Evolutionary conservation across 2,113 vertebrate genomes (phyloP).

Genomic region (Mirounga angustirostris): DNA sequence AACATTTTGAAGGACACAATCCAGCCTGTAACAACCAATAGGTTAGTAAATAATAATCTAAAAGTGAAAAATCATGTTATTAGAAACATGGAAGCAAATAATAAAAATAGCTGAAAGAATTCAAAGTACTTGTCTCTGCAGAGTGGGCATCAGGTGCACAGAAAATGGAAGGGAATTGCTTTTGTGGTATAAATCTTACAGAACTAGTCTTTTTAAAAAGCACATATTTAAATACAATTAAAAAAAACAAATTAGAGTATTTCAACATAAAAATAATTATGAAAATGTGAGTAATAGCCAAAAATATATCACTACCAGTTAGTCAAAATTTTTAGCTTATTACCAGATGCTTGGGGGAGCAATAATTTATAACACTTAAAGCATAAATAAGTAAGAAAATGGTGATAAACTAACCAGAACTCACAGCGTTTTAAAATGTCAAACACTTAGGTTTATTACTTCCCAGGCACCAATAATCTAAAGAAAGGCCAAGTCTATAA

Average conservation of each 20-base stretch:
- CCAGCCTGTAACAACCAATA: neutral
- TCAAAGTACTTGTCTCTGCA: neutral
- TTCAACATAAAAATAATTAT: slow-evolving; percentile 54
- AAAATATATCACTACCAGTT: neutral
- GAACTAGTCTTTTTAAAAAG: neutral
- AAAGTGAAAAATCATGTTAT: neutral
- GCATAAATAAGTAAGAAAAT: slow-evolving; percentile 47
- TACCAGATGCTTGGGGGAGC: neutral
- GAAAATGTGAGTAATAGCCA: neutral
- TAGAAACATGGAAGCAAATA: neutral
- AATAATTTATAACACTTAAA: slow-evolving; percentile 46
- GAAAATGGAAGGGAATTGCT: neutral
- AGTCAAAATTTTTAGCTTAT: slow-evolving; percentile 52
- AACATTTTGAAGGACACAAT: neutral
- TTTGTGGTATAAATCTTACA: neutral
- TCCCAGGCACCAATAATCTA: neutral
- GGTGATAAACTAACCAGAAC: slow-evolving; percentile 45
- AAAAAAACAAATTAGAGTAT: neutral
- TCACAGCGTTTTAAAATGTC: slow-evolving; percentile 42
- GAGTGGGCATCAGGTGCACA: neutral
- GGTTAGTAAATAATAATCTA: neutral
- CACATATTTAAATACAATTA: neutral
- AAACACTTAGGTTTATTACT: slow-evolving; percentile 15
- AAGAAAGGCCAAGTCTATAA: neutral
- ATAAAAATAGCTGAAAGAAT: neutral